A percentile compares a stretch with the other conserved stretches of the same genome.
phyloP scores from a whole-genome alignment of 2,888 invertebrate species.

The Leuctra nigra region DNA sequence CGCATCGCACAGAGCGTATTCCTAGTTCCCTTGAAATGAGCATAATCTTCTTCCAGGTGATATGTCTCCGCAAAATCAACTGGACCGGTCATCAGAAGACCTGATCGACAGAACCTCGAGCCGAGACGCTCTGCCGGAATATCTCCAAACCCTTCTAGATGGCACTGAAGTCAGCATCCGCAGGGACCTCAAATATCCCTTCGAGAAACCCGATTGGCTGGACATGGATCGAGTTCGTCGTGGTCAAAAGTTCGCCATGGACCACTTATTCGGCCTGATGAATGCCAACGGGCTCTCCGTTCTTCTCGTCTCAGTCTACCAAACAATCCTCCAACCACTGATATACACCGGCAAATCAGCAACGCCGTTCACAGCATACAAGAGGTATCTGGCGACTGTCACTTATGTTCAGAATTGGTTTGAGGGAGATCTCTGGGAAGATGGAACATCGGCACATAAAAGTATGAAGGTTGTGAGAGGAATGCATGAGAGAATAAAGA shows the following conservation, averaged over 20 bases:
- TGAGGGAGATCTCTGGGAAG: constrained; percentile 37
- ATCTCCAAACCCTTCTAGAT: neutral
- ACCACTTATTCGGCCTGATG: constrained; percentile 35
- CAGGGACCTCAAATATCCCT: neutral
- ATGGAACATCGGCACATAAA: constrained; percentile 31
- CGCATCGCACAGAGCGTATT: too few relatives aligned
- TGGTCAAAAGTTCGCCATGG: constrained; percentile 36
- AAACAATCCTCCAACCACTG: constrained; percentile 13
- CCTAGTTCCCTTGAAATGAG: too few relatives aligned
- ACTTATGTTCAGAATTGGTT: constrained; percentile 38
- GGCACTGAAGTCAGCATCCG: neutral
- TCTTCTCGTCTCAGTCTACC: constrained; percentile 34
- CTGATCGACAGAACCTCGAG: too few relatives aligned
- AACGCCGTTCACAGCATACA: constrained; percentile 34
- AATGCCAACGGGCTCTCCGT: constrained; percentile 37
- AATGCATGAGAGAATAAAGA: constrained; percentile 33
- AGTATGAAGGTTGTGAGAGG: constrained; percentile 35
- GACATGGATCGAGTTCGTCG: constrained; percentile 16
- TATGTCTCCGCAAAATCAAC: too few relatives aligned
- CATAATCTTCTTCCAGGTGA: too few relatives aligned
- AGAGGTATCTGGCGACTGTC: constrained; percentile 37
- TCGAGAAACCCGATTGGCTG: constrained; percentile 16
- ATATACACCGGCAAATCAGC: constrained; percentile 35
- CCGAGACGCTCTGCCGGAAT: too few relatives aligned
- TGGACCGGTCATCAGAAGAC: too few relatives aligned